Conservation (phyloP, 2,797 vertebrate genomes). For the Dendrocincla tyrannina region DNA sequence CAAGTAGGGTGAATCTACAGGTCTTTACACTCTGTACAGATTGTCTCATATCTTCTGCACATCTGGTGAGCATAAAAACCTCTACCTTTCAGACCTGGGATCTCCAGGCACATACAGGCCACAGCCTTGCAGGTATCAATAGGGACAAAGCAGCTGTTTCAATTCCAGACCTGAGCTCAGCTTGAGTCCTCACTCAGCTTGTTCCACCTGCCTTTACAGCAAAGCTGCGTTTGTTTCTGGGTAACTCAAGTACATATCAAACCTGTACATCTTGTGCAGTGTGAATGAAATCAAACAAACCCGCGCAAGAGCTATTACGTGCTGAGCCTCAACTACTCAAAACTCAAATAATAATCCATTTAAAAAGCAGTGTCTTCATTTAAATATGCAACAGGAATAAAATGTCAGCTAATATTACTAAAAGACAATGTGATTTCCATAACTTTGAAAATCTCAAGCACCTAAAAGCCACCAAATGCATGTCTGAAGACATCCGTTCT, state of each 20-base stretch:
- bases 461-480: background rate
- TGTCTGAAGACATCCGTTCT: background rate
- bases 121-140: background rate
- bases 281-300: background rate
- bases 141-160: background rate
- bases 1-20: background rate
- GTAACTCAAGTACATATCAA: background rate
- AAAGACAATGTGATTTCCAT: background rate
- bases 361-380: background rate
- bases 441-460: background rate
- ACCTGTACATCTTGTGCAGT: background rate
- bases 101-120: background rate
- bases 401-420: background rate
- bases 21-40: background rate
- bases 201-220: background rate
- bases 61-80: background rate
- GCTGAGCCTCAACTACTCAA: background rate
- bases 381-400: background rate
- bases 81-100: background rate
- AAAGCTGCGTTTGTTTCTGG: background rate
- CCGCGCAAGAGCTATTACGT: background rate
- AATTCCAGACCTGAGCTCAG: background rate
- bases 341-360: background rate
- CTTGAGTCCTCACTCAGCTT: background rate
- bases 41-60: background rate